phyloP scores from a whole-genome alignment of 1,140 invertebrate genomes.

The Papilio glaucus region DNA sequence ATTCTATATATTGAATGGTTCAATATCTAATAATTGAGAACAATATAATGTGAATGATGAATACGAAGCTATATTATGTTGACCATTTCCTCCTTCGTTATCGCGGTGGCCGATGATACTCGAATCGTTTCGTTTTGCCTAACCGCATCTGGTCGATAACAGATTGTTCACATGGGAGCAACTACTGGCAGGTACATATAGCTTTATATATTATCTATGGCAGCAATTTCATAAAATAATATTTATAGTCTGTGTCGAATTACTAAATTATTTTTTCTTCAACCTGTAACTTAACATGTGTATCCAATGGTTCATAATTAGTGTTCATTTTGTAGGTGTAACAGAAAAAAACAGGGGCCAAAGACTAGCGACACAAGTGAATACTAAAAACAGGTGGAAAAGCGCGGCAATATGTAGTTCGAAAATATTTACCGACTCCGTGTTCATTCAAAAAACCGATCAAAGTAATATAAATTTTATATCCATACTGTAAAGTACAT shows the following conservation, averaged over 20 bases:
- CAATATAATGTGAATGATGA: background rate
- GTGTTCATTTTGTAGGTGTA: too few relatives aligned
- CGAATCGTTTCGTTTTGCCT: slow-evolving; percentile 34
- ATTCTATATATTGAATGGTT: background rate
- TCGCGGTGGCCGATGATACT: slow-evolving; percentile 11
- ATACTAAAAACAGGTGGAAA: too few relatives aligned
- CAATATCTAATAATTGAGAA: background rate
- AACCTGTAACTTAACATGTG: too few relatives aligned
- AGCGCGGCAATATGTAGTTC: too few relatives aligned
- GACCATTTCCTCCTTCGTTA: slow-evolving; percentile 13
- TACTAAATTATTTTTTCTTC: background rate
- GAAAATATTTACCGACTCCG: too few relatives aligned
- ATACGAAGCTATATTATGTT: background rate
- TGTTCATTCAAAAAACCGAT: too few relatives aligned
- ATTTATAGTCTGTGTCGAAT: background rate
- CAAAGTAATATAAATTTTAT: too few relatives aligned
- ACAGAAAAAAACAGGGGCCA: too few relatives aligned
- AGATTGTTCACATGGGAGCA: slow-evolving; percentile 36
- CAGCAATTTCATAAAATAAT: background rate
- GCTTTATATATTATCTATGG: background rate
- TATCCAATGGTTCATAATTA: too few relatives aligned
- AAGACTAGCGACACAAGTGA: too few relatives aligned
- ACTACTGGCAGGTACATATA: background rate
- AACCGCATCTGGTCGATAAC: slow-evolving; percentile 37
- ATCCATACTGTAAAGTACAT: too few relatives aligned